Evolutionary conservation across 2,797 vertebrate genomes (phyloP), one percentile per base, ranked within the genome.

Genomic region (Decapterus maruadsi): DNA sequence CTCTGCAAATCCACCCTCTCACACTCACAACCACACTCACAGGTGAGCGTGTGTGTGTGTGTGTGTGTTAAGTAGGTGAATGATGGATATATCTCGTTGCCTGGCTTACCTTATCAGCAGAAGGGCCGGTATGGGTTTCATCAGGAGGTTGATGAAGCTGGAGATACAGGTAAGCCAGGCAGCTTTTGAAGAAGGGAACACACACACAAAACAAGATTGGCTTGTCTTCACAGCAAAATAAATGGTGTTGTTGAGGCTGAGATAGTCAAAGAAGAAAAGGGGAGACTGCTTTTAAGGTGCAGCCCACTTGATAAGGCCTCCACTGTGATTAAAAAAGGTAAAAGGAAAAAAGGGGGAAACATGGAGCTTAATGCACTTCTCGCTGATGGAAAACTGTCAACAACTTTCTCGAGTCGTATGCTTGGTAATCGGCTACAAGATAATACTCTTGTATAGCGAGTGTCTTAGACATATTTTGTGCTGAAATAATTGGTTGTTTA

Each of bases 31-130:
- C 38, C 60, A 42, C 58, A 42, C 65, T 11, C 68, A 51, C 63
- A 80, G 29, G 66, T 80, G 68, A 74, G 34, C 20, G 38, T 31
- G 69, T 79, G 79, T 67, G 60, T 40, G 20, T 57, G 38, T 64
- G 53, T 72, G 81, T 22, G 78, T 13, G 56, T 82, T 91, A 90
- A 91, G 88, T 79, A 90, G 78, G 87, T 87, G 91, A 92, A 91
- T 94, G 93, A 94, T 92, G 88, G 90, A 93, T 93, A 92, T 89
- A 91, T 93, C 92, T 92, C 20, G 77, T 88, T 90, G 89, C 74
- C 83, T 77, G 83, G 89, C 86, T 91, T 87, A 87, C 89, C 88
- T 93, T 93, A 93, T 93, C 93, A 90, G 86, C 75, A 77, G 81
- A 77, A 86, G 81, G 91, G 90, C 91, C 85, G 81, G 92, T 91